Percentiles rank a stretch among this genome's conserved stretches.
Conservation (phyloP, 2,888 invertebrate species). For the Leucoma salicis region DNA sequence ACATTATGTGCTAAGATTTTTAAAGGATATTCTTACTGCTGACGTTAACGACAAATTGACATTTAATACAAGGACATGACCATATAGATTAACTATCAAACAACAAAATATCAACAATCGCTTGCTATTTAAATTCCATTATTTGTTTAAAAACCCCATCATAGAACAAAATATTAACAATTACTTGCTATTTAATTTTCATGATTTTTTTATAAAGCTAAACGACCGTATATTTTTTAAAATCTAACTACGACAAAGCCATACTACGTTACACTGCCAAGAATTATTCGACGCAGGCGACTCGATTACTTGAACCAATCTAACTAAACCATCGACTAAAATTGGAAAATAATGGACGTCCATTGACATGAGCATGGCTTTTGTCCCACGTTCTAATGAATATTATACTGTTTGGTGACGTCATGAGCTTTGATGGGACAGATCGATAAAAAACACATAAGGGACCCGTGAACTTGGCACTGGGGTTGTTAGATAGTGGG, state of each 20-base stretch:
- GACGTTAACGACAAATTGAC: too few relatives aligned
- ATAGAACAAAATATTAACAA: too few relatives aligned
- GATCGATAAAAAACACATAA: conserved; percentile 50
- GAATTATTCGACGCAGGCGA: conserved; percentile 18
- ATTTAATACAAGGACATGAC: too few relatives aligned
- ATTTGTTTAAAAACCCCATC: too few relatives aligned
- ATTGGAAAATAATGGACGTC: conserved; percentile 62
- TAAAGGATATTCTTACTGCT: too few relatives aligned
- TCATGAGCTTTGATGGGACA: conserved; percentile 39
- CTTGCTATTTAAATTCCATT: too few relatives aligned
- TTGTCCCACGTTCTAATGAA: conserved; percentile 53
- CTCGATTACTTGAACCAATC: conserved; percentile 48
- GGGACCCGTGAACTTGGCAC: conserved; percentile 46
- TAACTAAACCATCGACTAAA: conserved; percentile 46
- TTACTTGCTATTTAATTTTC: too few relatives aligned
- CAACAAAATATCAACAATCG: too few relatives aligned
- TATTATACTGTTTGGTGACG: conserved; percentile 59
- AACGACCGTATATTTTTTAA: conserved; percentile 4
- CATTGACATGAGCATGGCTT: conserved; percentile 44
- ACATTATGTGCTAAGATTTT: too few relatives aligned
- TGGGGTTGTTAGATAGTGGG: conserved; percentile 10
- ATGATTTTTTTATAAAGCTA: too few relatives aligned
- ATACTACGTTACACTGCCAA: conserved; percentile 37
- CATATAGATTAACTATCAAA: too few relatives aligned
- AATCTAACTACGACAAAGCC: conserved; percentile 24